Evolutionary conservation across 2,113 vertebrate species (phyloP).

Genomic region (Telmatochromis brichardi): DNA sequence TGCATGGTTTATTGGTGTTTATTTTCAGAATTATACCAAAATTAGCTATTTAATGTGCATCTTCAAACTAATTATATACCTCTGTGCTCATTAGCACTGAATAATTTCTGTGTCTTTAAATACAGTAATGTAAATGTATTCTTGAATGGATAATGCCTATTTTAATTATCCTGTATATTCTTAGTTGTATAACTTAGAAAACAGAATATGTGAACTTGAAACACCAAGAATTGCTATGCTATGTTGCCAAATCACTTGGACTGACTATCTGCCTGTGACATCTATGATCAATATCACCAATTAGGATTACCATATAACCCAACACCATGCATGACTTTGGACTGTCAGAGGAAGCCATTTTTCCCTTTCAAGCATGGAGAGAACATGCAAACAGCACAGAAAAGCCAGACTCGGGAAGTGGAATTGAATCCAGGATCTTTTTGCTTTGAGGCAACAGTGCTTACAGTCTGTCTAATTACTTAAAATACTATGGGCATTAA

Average conservation of each 20-base stretch:
- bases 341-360: background rate
- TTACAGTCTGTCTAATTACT: background rate
- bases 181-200: background rate
- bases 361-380: background rate
- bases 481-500: background rate
- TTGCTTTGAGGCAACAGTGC: background rate
- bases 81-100: background rate
- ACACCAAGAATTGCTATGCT: background rate
- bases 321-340: background rate
- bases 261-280: background rate
- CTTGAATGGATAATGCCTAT: background rate
- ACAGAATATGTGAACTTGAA: background rate
- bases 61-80: background rate
- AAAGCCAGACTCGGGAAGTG: background rate
- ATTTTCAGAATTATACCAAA: background rate
- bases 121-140: background rate
- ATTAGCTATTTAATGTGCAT: background rate
- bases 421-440: background rate
- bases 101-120: background rate
- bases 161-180: background rate
- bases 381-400: background rate
- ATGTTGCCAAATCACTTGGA: background rate
- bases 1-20: background rate
- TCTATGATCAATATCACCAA: background rate
- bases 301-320: background rate